phyloP scores from a whole-genome alignment of 2,888 invertebrate genomes.

The Apodemia duryi region DNA sequence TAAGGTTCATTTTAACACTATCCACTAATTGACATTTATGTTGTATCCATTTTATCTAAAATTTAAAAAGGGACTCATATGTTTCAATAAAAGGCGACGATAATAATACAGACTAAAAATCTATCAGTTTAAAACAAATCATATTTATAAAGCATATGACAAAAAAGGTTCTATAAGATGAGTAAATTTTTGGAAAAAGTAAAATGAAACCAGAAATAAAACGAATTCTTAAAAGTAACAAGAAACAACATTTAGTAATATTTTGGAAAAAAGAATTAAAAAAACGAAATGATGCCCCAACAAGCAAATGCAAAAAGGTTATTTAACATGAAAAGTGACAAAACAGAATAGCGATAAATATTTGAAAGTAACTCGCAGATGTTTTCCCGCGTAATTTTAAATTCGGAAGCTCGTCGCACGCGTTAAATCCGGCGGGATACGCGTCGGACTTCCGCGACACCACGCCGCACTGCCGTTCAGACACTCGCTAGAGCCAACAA shows the following conservation, averaged over 20 bases:
- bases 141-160: neutral
- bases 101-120: neutral
- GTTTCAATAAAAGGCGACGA: conserved; percentile 1
- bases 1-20: conserved; percentile 51
- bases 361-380: conserved; percentile 18
- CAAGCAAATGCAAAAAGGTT: neutral
- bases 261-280: neutral
- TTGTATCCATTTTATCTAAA: conserved; percentile 41
- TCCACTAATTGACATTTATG: conserved; percentile 35
- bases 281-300: neutral
- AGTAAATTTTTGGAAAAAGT: neutral
- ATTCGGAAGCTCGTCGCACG: conserved; percentile 37
- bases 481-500: conserved; percentile 61
- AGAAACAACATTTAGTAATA: neutral
- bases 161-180: neutral
- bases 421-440: conserved; percentile 44
- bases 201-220: neutral
- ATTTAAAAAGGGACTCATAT: neutral
- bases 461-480: conserved; percentile 67
- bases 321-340: neutral
- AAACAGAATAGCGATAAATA: neutral
- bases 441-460: conserved; percentile 51
- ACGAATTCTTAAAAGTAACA: neutral
- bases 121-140: neutral
- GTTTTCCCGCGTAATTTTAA: conserved; percentile 30